Base-by-base conservation (phyloP, 2,113 vertebrate species). In the Tylochromis polylepis region DNA sequence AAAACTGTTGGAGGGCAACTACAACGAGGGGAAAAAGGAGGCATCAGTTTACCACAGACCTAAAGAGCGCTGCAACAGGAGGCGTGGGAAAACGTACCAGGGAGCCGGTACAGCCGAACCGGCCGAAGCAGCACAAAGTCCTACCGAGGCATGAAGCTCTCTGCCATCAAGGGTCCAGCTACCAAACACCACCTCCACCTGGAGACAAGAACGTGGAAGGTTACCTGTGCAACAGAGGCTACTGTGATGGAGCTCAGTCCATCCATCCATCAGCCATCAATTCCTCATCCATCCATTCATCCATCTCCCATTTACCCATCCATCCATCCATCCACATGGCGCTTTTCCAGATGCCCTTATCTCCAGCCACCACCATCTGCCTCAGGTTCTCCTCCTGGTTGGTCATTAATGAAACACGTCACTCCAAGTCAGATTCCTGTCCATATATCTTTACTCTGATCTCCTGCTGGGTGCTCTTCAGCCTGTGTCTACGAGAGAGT, bases 311-410 rank as follows among this genome's bases (percentile, higher is more conserved):
- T n/a, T 38, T 4, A 31, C 4, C 36, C 36, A 9, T 41, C 4
- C 8, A 38, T 38, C 38, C 38, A 41, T n/a, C 10, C 59, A n/a
- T 36, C 60, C 31, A 0, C 11, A 38, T 34, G 12, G 41, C n/a
- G 24, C 3, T 15, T 43, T 43, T 43, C 22, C 12, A 70, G 38
- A 5, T 3, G 3, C 4, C n/a, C 36, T 67, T 0, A 5, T 43
- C 36, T 70, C 65, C 65, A 43, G 38, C 65, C n/a, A 41, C 65
- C n/a, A 65, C 18, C 60, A n/a, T 65, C 11, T 65, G 60, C 34
- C n/a, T 65, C 20, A 16, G 2, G 11, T 22, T 70, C 0, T 43
- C n/a, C 15, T 1, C 4, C 38, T 43, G 38, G n/a, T 24, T 41
- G 65, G n/a, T 41, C 7, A 43, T 70, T 18, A 5, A 27, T 0